Conservation (phyloP, 1,140 invertebrate species). For the Hyphantria cunea region DNA sequence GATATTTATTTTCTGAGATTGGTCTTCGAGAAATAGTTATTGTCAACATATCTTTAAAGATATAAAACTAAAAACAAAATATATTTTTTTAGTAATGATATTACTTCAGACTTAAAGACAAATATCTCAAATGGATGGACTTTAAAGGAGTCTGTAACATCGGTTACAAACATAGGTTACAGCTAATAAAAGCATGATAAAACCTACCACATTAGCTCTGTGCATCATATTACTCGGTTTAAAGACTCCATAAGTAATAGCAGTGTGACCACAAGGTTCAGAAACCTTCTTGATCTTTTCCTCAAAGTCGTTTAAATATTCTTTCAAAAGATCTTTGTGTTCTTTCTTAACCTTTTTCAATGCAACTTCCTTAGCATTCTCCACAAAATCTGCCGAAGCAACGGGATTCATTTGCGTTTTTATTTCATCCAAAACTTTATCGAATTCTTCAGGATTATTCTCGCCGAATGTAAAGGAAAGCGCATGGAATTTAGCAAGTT, state of each 20-base stretch:
- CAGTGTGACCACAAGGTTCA: too few relatives aligned
- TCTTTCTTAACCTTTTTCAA: background rate
- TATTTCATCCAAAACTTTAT: background rate
- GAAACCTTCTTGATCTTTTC: background rate
- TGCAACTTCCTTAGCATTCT: background rate
- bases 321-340: slow-evolving; percentile 31
- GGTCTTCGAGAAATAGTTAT: too few relatives aligned
- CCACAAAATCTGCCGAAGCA: background rate
- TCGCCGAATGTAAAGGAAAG: background rate
- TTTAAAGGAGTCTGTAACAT: too few relatives aligned
- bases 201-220: slow-evolving; percentile 25
- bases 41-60: too few relatives aligned
- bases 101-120: too few relatives aligned
- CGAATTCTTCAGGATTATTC: background rate
- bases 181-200: too few relatives aligned
- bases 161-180: too few relatives aligned
- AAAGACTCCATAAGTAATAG: slow-evolving; percentile 33
- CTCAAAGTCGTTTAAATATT: background rate
- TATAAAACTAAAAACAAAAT: too few relatives aligned
- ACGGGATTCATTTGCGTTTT: background rate
- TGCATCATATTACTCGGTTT: slow-evolving; percentile 40
- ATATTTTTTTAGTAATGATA: too few relatives aligned
- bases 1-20: too few relatives aligned
- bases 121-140: too few relatives aligned
- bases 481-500: background rate